phyloP scores from a whole-genome alignment of 1,140 invertebrate genomes.

The Periplaneta americana region DNA sequence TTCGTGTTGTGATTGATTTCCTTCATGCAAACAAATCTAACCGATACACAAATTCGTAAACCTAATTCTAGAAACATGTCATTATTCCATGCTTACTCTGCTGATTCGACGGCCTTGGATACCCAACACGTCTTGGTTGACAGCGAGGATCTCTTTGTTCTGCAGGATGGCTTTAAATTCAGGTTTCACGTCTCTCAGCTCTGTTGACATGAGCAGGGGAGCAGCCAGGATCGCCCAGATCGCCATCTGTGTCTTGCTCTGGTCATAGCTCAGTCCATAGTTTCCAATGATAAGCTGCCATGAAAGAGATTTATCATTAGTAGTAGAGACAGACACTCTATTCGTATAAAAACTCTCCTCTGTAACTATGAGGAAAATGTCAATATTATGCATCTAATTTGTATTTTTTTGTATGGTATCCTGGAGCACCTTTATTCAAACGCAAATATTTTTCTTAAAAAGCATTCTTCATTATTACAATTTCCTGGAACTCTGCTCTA shows the following conservation, averaged over 20 bases:
- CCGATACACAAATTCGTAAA: background rate
- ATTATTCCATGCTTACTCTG: background rate
- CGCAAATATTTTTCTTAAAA: no score
- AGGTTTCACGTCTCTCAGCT: constrained; percentile 64
- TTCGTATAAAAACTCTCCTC: no score
- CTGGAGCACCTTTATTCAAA: no score
- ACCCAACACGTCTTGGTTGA: constrained; percentile 83
- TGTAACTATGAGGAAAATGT: no score
- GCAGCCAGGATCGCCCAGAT: constrained; percentile 86
- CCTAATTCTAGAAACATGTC: background rate
- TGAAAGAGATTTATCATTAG: constrained; percentile 1
- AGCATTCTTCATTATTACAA: no score
- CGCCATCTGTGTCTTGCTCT: constrained; percentile 82
- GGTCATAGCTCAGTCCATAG: constrained; percentile 75
- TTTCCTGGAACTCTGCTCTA: no score
- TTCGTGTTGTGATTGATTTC: background rate
- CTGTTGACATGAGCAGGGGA: constrained; percentile 83
- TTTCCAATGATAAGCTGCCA: constrained; percentile 78
- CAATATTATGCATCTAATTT: no score
- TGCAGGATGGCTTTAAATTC: constrained; percentile 71
- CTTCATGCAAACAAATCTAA: background rate
- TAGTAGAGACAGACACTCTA: no score
- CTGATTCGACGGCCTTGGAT: constrained; percentile 45
- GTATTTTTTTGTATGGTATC: no score
- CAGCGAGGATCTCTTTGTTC: constrained; percentile 69